Evolutionary conservation across 2,113 vertebrate species (phyloP).

Genomic region (Chlorodrepanis virens): DNA sequence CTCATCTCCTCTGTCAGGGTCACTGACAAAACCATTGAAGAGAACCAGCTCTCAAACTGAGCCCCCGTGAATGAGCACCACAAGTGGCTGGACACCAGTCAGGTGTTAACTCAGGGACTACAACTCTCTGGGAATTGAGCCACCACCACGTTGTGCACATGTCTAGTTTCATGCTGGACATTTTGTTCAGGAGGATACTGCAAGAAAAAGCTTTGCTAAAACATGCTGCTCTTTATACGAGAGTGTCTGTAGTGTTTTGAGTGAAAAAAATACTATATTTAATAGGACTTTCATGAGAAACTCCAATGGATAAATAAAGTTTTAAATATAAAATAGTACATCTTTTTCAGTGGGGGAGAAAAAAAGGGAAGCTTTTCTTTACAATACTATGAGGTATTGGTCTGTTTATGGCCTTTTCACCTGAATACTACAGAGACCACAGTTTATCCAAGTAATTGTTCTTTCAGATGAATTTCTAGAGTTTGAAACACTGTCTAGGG

Average conservation of each 20-base stretch:
- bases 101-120: neutral
- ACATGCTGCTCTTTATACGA: neutral
- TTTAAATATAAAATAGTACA: neutral
- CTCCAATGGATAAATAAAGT: neutral
- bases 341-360: neutral
- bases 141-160: too few relatives aligned
- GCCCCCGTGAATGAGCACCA: neutral
- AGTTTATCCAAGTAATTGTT: slow-evolving; percentile 32
- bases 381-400: neutral
- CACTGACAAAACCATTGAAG: neutral
- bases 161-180: neutral
- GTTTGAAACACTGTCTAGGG: neutral
- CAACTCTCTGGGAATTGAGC: neutral
- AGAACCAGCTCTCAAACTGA: neutral
- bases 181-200: neutral
- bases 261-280: neutral
- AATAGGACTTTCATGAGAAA: neutral
- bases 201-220: neutral
- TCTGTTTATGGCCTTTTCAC: slow-evolving; percentile 11
- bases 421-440: neutral
- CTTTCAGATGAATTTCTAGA: slow-evolving; percentile 10
- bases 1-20: neutral
- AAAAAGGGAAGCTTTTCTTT: neutral
- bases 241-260: neutral
- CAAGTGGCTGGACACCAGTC: neutral